Conservation (phyloP, 2,888 invertebrate genomes). For the Ptilodon capucinus region DNA sequence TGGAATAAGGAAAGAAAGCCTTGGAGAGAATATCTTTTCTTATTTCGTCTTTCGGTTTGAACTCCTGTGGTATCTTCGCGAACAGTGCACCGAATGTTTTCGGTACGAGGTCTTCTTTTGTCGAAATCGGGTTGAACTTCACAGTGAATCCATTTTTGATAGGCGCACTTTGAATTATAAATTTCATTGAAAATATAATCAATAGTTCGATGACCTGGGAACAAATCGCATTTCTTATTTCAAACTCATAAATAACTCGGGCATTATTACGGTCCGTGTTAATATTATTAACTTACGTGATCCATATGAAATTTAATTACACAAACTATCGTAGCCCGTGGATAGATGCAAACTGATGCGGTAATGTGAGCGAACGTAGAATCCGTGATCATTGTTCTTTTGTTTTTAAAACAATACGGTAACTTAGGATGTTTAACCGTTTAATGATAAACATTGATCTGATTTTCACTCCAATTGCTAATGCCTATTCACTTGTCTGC, state of each 20-base stretch:
- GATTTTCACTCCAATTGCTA: background rate
- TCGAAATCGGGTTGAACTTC: slow-evolving; percentile 47
- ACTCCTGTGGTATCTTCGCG: slow-evolving; percentile 51
- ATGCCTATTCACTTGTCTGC: background rate
- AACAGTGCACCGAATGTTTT: slow-evolving; percentile 46
- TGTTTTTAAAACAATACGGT: slow-evolving; percentile 15
- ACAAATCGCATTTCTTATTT: slow-evolving; percentile 2
- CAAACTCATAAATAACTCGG: background rate
- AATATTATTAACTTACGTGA: slow-evolving; percentile 32
- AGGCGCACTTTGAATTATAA: slow-evolving; percentile 40
- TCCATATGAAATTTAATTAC: slow-evolving; percentile 28
- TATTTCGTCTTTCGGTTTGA: slow-evolving; percentile 13
- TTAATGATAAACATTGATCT: slow-evolving; percentile 10
- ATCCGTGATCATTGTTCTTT: slow-evolving; percentile 1
- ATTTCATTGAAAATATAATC: slow-evolving; percentile 26
- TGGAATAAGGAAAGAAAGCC: slow-evolving; percentile 30
- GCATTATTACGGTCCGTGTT: background rate
- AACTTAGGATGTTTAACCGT: slow-evolving; percentile 17
- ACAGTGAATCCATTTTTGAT: slow-evolving; percentile 57
- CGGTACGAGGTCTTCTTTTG: slow-evolving; percentile 42
- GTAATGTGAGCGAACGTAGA: background rate
- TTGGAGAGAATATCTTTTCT: slow-evolving; percentile 35
- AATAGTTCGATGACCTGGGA: slow-evolving; percentile 40
- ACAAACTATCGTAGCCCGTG: slow-evolving; percentile 22
- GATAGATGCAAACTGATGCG: slow-evolving; percentile 6